Evolutionary conservation across 2,797 vertebrate genomes (phyloP), one percentile per base, ranked within the genome.

Genomic region (Spinus olivaceus): DNA sequence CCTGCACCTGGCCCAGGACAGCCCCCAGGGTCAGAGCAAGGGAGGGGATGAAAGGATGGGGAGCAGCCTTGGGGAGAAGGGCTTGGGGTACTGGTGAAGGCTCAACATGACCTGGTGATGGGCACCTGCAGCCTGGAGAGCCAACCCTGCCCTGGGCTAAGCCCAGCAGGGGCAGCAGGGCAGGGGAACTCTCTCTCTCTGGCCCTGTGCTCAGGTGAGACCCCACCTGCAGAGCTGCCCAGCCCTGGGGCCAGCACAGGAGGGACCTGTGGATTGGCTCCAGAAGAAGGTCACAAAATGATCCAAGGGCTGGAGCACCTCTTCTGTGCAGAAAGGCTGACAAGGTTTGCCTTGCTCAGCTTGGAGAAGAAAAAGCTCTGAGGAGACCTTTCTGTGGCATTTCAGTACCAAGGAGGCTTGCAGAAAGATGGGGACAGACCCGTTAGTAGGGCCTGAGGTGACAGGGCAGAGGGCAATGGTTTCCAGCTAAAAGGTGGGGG

Each of bases 81-180:
- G 9, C 14, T 56, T 9, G 32, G 6, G 15, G 7, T 12, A 22
- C 41, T 74, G 41, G 5, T 28, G 54, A 47, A 20, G 44, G 32
- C 5, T 81, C 22, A n/a, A 0, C 0, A 0, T 32, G 25, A 23
- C 10, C 39, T 47, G 44, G 44, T 46, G 20, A 10, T n/a, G 70
- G 6, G 20, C 3, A 3, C 18, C 42, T 32, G 32, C 10, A 44
- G 5, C 28, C n/a, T 39, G 28, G 14, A 30, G 49, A 67, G 47
- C 41, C 54, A 47, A 1, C 4, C 47, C 33, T 35, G 61, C 4
- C 25, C 77, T 28, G 47, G 49, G 49, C 42, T 64, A 65, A 42
- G 50, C 57, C 39, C 57, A 35, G 46, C 60, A 66, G 46, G 24
- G 8, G 33, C 57, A 35, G 46, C 60, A 66, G 46, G 24, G 8